Evolutionary conservation across 2,113 vertebrate species (phyloP).

Genomic region (Zosterops borbonicus): DNA sequence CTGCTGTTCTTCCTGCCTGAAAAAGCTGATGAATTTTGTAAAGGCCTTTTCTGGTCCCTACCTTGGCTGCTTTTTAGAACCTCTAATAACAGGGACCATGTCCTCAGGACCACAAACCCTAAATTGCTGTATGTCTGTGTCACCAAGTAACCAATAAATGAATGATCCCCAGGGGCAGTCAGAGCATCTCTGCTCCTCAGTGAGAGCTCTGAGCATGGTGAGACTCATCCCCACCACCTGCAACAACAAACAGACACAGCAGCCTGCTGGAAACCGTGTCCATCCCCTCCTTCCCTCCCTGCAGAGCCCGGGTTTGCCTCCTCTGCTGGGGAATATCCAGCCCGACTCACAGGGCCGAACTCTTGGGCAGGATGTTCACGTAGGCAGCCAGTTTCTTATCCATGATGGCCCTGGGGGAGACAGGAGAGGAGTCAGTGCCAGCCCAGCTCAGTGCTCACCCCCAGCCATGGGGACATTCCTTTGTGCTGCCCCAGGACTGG

Average conservation of each 20-base stretch:
- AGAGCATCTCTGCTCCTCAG: not conserved
- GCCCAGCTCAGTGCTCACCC: not conserved
- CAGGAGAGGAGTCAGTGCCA: not conserved
- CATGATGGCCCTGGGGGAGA: slow-evolving; percentile 81
- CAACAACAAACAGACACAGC: not conserved
- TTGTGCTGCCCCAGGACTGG: not conserved
- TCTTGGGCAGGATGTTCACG: slow-evolving; percentile 83
- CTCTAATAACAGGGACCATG: not conserved
- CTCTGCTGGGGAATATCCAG: not conserved
- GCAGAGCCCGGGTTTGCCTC: not conserved
- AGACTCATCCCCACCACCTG: not conserved
- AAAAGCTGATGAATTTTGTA: not conserved
- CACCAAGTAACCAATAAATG: not conserved
- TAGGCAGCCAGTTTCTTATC: slow-evolving; percentile 84
- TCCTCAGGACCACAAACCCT: not conserved
- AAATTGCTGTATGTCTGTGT: not conserved
- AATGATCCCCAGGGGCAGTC: not conserved
- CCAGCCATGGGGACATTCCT: not conserved
- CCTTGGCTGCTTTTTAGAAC: not conserved
- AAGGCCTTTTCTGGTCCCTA: not conserved
- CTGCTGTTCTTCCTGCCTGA: not conserved
- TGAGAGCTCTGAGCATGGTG: not conserved
- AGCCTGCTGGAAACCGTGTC: not conserved
- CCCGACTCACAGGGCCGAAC: slow-evolving; percentile 80
- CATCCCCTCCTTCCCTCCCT: not conserved